Evolutionary conservation across 2,797 vertebrate genomes (phyloP).

Genomic region (Paedocypris micromegethes): DNA sequence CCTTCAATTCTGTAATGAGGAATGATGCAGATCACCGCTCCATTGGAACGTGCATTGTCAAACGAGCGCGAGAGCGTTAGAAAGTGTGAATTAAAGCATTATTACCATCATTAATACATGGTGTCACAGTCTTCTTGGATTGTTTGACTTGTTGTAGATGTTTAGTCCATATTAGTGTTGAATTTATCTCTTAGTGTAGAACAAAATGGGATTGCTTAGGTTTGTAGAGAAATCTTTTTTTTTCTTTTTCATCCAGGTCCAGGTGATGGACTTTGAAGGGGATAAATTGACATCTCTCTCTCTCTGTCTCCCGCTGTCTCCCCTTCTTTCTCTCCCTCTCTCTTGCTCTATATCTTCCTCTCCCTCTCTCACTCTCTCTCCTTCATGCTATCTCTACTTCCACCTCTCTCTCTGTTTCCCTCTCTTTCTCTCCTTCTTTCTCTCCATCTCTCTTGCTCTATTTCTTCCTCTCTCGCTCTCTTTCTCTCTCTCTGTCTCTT

Average conservation of each 20-base stretch:
- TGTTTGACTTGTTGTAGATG: slow-evolving; percentile 23
- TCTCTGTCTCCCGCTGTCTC: too few species aligned
- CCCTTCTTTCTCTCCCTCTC: too few species aligned
- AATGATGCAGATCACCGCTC: slow-evolving; percentile 28
- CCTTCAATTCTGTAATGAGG: slow-evolving; percentile 36
- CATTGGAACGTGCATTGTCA: slow-evolving; percentile 15
- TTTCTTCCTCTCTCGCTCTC: too few species aligned
- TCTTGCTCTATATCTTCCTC: too few species aligned
- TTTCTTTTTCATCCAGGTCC: not conserved
- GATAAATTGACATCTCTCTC: too few species aligned
- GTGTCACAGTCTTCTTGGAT: slow-evolving; percentile 1
- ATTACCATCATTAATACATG: slow-evolving; percentile 10
- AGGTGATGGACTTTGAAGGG: too few species aligned
- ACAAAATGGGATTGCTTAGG: slow-evolving; percentile 16
- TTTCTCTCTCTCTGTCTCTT: too few species aligned
- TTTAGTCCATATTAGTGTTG: slow-evolving; percentile 22
- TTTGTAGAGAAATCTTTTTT: slow-evolving; percentile 32
- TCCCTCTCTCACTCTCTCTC: too few species aligned
- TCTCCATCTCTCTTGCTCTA: too few species aligned
- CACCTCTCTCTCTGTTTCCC: too few species aligned
- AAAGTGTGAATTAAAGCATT: slow-evolving; percentile 12
- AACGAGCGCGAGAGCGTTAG: slow-evolving; percentile 3
- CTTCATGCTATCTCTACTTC: too few species aligned
- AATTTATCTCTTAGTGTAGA: slow-evolving; percentile 18
- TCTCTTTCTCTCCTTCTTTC: too few species aligned